Percentiles rank a stretch among this genome's conserved stretches.
Evolutionary conservation across 2,113 vertebrate genomes (phyloP).

Genomic region (Mastomys natalensis): DNA sequence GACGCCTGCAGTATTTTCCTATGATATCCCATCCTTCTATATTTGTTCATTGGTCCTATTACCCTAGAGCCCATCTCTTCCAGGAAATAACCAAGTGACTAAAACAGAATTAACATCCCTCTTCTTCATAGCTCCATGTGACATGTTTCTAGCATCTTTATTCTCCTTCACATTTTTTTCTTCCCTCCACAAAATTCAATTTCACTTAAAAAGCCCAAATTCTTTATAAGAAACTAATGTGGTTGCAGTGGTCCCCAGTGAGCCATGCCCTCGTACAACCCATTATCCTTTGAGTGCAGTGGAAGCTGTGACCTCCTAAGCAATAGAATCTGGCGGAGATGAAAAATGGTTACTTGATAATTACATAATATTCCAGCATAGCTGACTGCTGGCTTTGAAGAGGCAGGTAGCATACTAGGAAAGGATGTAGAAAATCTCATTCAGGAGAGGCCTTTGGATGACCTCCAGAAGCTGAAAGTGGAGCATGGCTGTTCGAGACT

Average conservation of each 20-base stretch:
- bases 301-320: background rate
- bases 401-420: background rate
- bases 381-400: background rate
- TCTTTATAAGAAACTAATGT: background rate
- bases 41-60: background rate
- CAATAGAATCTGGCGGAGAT: background rate
- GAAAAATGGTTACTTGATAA: background rate
- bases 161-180: background rate
- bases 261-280: background rate
- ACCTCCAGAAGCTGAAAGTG: background rate
- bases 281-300: background rate
- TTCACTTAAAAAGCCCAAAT: background rate
- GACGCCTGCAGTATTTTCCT: background rate
- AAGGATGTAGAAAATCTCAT: background rate
- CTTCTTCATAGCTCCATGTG: background rate
- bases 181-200: background rate
- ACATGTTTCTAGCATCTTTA: background rate
- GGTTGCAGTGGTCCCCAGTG: background rate
- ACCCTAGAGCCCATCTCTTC: background rate
- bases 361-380: background rate
- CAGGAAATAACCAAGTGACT: background rate
- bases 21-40: background rate
- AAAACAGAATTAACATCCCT: slow-evolving; percentile 1
- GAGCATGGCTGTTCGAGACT: background rate
- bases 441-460: slow-evolving; percentile 2